A percentile compares a stretch with the other conserved stretches of the same genome.
Conservation (phyloP, 2,888 invertebrate species). For the Clusia tigrina region DNA sequence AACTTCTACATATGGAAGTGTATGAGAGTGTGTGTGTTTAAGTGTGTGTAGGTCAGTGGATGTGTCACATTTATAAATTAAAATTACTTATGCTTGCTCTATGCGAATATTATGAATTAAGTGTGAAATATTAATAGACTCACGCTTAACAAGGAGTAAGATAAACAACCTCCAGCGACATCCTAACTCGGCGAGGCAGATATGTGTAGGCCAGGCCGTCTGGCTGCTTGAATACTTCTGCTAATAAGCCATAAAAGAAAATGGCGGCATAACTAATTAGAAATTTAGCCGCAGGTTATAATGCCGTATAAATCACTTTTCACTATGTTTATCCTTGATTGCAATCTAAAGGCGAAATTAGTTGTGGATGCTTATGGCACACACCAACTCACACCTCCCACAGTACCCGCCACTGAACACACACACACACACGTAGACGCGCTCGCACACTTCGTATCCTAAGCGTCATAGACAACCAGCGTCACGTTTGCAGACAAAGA, state of each 20-base stretch:
- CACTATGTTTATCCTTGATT: constrained; percentile 14
- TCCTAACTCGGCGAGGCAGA: too few species aligned
- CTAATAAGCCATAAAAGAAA: not conserved
- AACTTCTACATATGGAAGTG: too few species aligned
- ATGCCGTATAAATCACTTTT: constrained; percentile 52
- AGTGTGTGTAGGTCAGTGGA: too few species aligned
- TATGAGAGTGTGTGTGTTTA: too few species aligned
- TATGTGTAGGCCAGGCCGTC: too few species aligned
- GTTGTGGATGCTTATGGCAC: constrained; percentile 1
- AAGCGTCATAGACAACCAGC: not conserved
- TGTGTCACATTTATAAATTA: too few species aligned
- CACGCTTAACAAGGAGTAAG: too few species aligned
- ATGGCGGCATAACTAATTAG: constrained; percentile 47
- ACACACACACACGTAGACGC: not conserved
- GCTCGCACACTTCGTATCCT: constrained; percentile 9
- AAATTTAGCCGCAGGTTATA: constrained; percentile 53
- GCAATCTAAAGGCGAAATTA: constrained; percentile 16
- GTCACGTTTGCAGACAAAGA: not conserved
- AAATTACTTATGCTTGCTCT: too few species aligned
- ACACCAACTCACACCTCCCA: not conserved
- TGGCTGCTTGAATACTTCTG: too few species aligned
- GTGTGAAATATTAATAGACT: too few species aligned
- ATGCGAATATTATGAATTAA: too few species aligned
- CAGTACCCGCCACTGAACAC: not conserved
- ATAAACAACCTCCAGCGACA: too few species aligned